These are phyloP conservation scores for Halictus ligatus DNA, from an alignment of 2,888 invertebrate genomes.

Conservation along the genomic window DNA sequence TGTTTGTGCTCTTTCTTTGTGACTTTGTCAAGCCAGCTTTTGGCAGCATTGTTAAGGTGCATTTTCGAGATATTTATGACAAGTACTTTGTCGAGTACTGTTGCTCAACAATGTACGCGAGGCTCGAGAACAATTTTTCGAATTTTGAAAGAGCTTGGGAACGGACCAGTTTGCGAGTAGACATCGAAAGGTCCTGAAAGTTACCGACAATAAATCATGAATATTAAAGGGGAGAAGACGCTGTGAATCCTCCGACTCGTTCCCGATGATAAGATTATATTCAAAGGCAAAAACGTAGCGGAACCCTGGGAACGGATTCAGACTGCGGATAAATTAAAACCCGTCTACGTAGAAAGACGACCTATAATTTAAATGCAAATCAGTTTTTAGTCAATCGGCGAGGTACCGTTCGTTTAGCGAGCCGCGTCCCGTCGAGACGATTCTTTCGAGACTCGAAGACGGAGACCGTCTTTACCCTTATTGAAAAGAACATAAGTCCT, in stretches of 20 bases:
- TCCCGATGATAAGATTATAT: slow-evolving; percentile 71
- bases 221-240: slow-evolving; percentile 63
- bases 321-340: slow-evolving; percentile 70
- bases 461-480: slow-evolving; percentile 31
- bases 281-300: slow-evolving; percentile 60
- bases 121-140: neutral
- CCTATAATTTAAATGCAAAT: slow-evolving; percentile 73
- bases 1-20: no score
- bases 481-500: slow-evolving; percentile 46
- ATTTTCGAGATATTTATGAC: neutral
- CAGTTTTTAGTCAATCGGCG: slow-evolving; percentile 71
- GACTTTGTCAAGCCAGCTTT: no score
- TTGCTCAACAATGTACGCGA: neutral
- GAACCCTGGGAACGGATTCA: slow-evolving; percentile 61
- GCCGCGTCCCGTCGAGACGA: slow-evolving; percentile 22
- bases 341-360: slow-evolving; percentile 64
- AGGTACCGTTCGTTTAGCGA: slow-evolving; percentile 62
- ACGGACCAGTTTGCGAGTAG: neutral
- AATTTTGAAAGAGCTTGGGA: neutral
- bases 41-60: neutral
- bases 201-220: slow-evolving; percentile 73
- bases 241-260: slow-evolving; percentile 49
- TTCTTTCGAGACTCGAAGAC: slow-evolving; percentile 59
- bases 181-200: slow-evolving; percentile 46
- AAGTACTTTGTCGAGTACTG: no score